Evolutionary conservation across 2,888 invertebrate species (phyloP).

Genomic region (Yponomeuta malinellus): DNA sequence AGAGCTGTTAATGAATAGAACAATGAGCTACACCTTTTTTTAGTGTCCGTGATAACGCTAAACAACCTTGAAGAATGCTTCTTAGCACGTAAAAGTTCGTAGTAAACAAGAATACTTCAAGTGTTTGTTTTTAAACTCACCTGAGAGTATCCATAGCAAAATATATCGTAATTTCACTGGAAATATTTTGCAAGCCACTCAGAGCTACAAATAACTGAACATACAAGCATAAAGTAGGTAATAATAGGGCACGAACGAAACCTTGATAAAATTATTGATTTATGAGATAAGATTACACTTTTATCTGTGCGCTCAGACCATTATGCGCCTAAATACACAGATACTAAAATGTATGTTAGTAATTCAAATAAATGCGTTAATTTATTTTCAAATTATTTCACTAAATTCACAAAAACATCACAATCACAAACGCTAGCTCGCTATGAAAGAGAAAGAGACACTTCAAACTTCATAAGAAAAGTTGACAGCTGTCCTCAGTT

Average conservation of each 20-base stretch:
- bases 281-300: neutral
- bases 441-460: too few species aligned
- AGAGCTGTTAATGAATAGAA: too few species aligned
- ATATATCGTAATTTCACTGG: neutral
- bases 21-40: too few species aligned
- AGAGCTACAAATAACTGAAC: neutral
- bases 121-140: neutral
- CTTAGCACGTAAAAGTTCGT: neutral
- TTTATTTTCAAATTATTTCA: too few species aligned
- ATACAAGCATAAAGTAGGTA: neutral
- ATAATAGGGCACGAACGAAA: neutral
- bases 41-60: neutral
- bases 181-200: neutral
- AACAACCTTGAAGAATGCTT: neutral
- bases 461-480: too few species aligned
- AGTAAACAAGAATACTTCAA: neutral
- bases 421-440: too few species aligned
- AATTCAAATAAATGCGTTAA: too few species aligned
- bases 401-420: too few species aligned
- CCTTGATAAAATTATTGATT: conserved; percentile 2
- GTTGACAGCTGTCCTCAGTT: too few species aligned
- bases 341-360: too few species aligned
- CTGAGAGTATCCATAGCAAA: neutral
- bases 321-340: too few species aligned
- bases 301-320: neutral